Conservation (phyloP, 2,888 invertebrate genomes). For the Melolontha melolontha region DNA sequence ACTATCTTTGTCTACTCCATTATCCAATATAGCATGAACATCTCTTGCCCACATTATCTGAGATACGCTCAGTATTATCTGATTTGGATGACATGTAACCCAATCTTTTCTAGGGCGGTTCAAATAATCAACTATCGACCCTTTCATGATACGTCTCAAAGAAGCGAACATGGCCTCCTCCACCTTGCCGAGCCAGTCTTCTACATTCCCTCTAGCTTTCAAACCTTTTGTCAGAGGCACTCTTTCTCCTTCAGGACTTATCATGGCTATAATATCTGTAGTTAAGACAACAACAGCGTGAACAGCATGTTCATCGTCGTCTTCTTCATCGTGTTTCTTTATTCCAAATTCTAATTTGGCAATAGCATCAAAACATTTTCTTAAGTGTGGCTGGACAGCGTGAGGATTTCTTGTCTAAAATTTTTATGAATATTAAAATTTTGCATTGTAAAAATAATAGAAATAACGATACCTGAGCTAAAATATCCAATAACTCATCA, state of each 20-base stretch:
- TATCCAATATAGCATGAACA: slow-evolving; percentile 80
- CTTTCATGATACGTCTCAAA: slow-evolving; percentile 81
- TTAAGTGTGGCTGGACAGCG: slow-evolving; percentile 89
- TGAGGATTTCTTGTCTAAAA: slow-evolving; percentile 83
- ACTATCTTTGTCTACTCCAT: slow-evolving; percentile 66
- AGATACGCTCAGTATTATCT: slow-evolving; percentile 86
- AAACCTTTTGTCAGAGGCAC: slow-evolving; percentile 83
- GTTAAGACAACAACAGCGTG: slow-evolving; percentile 71
- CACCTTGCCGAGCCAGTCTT: slow-evolving; percentile 92
- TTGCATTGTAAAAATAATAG: not conserved
- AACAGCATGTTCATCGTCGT: slow-evolving; percentile 66
- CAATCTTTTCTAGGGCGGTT: slow-evolving; percentile 76
- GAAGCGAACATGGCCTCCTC: slow-evolving; percentile 90
- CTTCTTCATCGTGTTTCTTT: slow-evolving; percentile 69
- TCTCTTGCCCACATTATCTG: slow-evolving; percentile 91
- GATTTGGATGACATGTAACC: slow-evolving; percentile 80
- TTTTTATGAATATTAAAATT: slow-evolving; percentile 7
- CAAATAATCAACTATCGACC: slow-evolving; percentile 77
- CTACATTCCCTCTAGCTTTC: slow-evolving; percentile 90
- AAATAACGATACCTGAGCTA: slow-evolving; percentile 77
- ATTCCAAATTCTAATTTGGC: slow-evolving; percentile 82
- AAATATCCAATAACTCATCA: slow-evolving; percentile 88
- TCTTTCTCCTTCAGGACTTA: slow-evolving; percentile 90
- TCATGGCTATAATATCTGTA: slow-evolving; percentile 89
- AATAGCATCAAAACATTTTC: slow-evolving; percentile 91